A percentile compares a stretch with the other conserved stretches of the same genome.
Conservation (phyloP, 2,797 vertebrate genomes). For the Chiroxiphia lanceolata region DNA sequence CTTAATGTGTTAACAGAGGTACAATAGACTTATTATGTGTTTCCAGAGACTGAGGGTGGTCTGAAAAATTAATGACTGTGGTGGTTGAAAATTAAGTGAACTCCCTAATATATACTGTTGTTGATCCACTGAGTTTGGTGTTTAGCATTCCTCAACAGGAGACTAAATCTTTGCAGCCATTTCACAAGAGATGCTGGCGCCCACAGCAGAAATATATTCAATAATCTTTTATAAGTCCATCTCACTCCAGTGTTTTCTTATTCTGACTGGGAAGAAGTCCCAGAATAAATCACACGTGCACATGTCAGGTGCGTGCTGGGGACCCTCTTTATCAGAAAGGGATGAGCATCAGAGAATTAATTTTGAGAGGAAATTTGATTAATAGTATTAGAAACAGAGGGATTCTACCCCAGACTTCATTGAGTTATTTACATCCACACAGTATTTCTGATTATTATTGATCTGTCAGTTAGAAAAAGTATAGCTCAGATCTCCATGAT, state of each 20-base stretch:
- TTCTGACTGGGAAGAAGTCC: neutral
- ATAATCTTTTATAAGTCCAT: constrained; percentile 65
- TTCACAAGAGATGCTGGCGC: constrained; percentile 78
- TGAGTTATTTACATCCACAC: neutral
- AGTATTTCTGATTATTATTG: neutral
- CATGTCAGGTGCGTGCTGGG: constrained; percentile 38
- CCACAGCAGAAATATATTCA: constrained; percentile 71
- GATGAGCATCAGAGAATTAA: neutral
- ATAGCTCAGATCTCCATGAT: neutral
- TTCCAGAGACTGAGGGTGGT: constrained; percentile 80
- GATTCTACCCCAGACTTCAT: neutral
- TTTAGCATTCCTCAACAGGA: constrained; percentile 81
- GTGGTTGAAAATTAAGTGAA: constrained; percentile 80
- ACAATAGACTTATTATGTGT: constrained; percentile 65
- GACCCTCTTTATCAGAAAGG: neutral
- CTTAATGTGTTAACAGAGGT: constrained; percentile 66
- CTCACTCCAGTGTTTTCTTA: neutral
- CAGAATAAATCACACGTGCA: neutral
- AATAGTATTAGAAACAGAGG: neutral
- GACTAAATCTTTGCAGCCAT: constrained; percentile 80
- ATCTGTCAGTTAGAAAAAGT: neutral
- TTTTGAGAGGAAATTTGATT: neutral
- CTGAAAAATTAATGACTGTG: constrained; percentile 78
- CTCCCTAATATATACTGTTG: constrained; percentile 79
- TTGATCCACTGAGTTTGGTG: constrained; percentile 76